Base-by-base conservation (phyloP, 2,797 vertebrate genomes). In the Fistularia commersonii region DNA sequence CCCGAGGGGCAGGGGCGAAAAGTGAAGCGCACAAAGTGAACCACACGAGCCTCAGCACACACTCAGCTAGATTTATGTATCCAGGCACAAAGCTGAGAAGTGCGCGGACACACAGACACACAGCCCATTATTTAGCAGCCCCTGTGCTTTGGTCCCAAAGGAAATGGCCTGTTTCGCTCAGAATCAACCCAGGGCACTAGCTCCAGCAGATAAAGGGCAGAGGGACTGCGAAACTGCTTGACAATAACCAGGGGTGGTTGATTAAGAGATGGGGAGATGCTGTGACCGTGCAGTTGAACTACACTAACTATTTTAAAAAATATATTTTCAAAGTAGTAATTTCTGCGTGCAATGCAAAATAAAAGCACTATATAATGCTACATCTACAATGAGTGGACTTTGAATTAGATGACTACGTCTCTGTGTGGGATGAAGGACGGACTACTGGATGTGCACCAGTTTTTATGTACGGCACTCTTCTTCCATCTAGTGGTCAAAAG, bases 161-260 rank as follows among this genome's bases (percentile, higher is more conserved):
- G 86, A 89, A 91, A 84, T 64, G 56, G 77, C 74, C 77, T 86
- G 74, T 82, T 64, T 74, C 68, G 62, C 54, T 80, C 80, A 82
- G 87, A 89, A 81, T 75, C 74, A 84, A 77, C 74, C 69, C 71
- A 76, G 72, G 72, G 56, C 79, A 76, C 73, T 48, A 66, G 58
- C 72, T 77, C 61, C 56, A 57, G 71, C 63, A 72, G 85, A 77
- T 77, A 32, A 56, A 61, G 57, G 48, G 14, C 11, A 48, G 80
- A 83, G 57, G 77, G 71, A 75, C 61, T 61, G 71, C 72, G 63
- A 76, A 79, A 79, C 86, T 87, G 79, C 63, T 59, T 49, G 83
- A 74, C 68, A 81, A 47, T 64, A 77, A 68, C 74, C 70, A 68
- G 50, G 65, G 31, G 58, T 62, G 66, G 77, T 9, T 9, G 38